Conservation (phyloP, 2,888 invertebrate species). For the Terebella lapidaria region DNA sequence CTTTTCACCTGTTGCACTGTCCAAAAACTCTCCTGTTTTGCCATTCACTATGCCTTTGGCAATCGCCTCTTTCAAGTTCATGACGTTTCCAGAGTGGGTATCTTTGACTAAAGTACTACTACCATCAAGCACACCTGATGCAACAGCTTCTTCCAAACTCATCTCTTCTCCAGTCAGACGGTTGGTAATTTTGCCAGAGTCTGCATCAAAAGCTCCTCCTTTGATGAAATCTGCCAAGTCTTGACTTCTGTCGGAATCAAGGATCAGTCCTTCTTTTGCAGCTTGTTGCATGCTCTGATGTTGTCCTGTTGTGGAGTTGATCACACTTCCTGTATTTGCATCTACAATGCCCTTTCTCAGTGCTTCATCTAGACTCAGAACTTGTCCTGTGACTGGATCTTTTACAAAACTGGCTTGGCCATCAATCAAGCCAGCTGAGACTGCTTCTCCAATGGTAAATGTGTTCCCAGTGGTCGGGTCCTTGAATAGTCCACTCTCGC, state of each 20-base stretch:
- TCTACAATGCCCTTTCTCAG: conserved; percentile 62
- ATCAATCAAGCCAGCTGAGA: conserved; percentile 13
- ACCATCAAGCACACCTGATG: conserved; percentile 30
- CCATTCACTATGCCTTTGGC: conserved; percentile 6
- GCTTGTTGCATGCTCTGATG: conserved; percentile 63
- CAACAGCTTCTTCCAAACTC: conserved; percentile 70
- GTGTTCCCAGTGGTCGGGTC: conserved; percentile 74
- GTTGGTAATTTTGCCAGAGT: conserved; percentile 67
- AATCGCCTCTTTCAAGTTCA: neutral
- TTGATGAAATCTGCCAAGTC: conserved; percentile 74
- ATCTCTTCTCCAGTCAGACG: conserved; percentile 61
- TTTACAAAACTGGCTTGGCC: neutral
- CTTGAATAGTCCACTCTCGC: conserved; percentile 4
- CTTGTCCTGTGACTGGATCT: neutral
- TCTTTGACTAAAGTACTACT: neutral
- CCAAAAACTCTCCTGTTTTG: neutral
- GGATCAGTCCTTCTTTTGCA: conserved; percentile 64
- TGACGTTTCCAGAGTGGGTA: neutral
- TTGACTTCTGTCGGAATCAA: conserved; percentile 63
- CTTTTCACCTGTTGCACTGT: neutral
- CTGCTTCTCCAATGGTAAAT: conserved; percentile 70
- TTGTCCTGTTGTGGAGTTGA: conserved; percentile 61
- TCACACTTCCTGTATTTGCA: conserved; percentile 3
- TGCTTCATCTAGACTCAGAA: conserved; percentile 40
- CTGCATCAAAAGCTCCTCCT: conserved; percentile 72